A percentile compares a stretch with the other conserved stretches of the same genome.
These are phyloP conservation scores for Puntigrus tetrazona DNA, from an alignment of 2,113 vertebrate genomes.

Conservation along the genomic window DNA sequence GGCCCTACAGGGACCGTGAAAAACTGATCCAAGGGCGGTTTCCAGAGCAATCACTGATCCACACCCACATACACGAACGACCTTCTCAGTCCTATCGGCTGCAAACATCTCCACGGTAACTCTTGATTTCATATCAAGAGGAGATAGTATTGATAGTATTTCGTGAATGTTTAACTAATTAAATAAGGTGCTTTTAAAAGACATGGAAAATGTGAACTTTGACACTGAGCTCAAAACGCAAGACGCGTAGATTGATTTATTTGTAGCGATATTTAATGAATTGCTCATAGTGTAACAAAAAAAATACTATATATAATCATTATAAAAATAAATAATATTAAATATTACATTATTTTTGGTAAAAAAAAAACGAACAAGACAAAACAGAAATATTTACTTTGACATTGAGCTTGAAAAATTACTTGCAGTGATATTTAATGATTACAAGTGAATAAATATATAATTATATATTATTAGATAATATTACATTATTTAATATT, in stretches of 20 bases:
- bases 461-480: background rate
- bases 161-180: no score
- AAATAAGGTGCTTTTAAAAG: background rate
- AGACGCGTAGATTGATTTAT: no score
- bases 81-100: conserved; percentile 19
- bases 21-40: conserved; percentile 58
- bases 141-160: background rate
- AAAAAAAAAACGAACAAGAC: no score
- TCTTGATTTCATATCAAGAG: conserved; percentile 4
- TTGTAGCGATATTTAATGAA: no score
- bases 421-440: background rate
- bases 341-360: no score
- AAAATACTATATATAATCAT: no score
- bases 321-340: no score
- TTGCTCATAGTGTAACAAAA: no score
- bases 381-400: no score
- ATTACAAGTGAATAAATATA: background rate
- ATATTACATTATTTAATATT: background rate
- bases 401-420: background rate
- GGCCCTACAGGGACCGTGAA: conserved; percentile 57
- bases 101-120: background rate
- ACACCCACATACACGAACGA: conserved; percentile 35
- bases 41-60: conserved; percentile 61
- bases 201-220: no score
- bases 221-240: background rate